A percentile compares a stretch with the other conserved stretches of the same genome.
Evolutionary conservation across 2,888 invertebrate species (phyloP).

Genomic region (Tetranychus truncatus): DNA sequence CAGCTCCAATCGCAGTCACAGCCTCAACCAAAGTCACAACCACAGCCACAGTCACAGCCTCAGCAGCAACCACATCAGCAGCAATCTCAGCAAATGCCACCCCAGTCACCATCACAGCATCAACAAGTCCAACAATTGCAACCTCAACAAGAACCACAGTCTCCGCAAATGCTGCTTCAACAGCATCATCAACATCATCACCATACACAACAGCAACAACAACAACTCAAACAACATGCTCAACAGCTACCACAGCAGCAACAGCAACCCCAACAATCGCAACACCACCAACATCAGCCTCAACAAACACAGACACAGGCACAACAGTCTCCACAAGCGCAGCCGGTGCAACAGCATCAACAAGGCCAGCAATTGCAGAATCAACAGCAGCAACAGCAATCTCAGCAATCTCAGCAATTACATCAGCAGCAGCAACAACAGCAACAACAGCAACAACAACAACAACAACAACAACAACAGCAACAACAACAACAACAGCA

Average conservation of each 20-base stretch:
- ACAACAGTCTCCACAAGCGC: not conserved
- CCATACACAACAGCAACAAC: constrained; percentile 25
- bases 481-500: constrained; percentile 11
- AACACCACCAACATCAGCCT: not conserved
- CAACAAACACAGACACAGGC: not conserved
- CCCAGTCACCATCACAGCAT: constrained; percentile 36
- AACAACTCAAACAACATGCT: not conserved
- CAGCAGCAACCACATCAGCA: constrained; percentile 36
- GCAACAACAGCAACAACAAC: constrained; percentile 9
- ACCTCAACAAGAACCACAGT: too few species aligned
- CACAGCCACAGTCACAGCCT: constrained; percentile 36
- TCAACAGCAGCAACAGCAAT: constrained; percentile 4
- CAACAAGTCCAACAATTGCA: constrained; percentile 34
- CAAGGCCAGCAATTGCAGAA: constrained; percentile 19
- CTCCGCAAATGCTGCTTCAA: not conserved
- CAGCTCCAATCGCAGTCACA: constrained; percentile 26
- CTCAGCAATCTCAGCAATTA: constrained; percentile 5
- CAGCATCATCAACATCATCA: constrained; percentile 28
- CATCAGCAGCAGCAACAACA: constrained; percentile 17
- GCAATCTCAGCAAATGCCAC: constrained; percentile 31
- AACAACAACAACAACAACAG: constrained; percentile 14
- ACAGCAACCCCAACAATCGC: constrained; percentile 7
- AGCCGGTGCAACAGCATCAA: constrained; percentile 14
- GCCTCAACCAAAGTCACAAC: constrained; percentile 31
- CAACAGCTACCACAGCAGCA: not conserved